Evolutionary conservation across 2,888 invertebrate genomes (phyloP), one percentile per base, ranked within the genome.

Genomic region (Hirtodrosophila alboralis): DNA sequence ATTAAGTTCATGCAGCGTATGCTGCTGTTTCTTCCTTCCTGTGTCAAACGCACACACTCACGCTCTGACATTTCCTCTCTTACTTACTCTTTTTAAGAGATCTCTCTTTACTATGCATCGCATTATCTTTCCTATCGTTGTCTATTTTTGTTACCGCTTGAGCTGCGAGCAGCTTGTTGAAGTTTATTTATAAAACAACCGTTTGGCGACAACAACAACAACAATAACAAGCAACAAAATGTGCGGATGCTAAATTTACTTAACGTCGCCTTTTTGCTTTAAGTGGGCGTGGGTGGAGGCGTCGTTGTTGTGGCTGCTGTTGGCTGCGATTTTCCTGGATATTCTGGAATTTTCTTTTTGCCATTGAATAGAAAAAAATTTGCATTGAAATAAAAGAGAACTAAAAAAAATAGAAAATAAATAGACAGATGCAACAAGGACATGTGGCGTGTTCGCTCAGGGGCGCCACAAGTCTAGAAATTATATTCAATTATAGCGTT

Each of bases 151-250:
- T 51, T 58, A 40, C 48, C 51, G 66, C 54, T 33, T 64, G 76
- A 64, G 78, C 75, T 81, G 75, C 60, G 56, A 72, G 67, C 73
- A 67, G 69, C 78, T 77, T 74, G 84, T 75, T 71, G 64, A 68
- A 59, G 68, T 80, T 77, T 77, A 77, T 84, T 77, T 77, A 65
- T 79, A 77, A 80, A 80, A 64, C 60, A 56, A 71, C 61, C 57
- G 59, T 65, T 52, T 52, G 75, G 58, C 58, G 57, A 54, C 56
- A 60, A 31, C 41, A 75, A 57, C 49, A 58, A 58, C 71, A 65
- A 58, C 33, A 58, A 13, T 8, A 12, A 6, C 10, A n/a, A 16
- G 12, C 16, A 14, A 14, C 8, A 36, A 28, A n/a, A 18, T 18
- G 18, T 18, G 18, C 41, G 33, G 26, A 16, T 33, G 33, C 54